Evolutionary conservation across 2,113 vertebrate species (phyloP), one percentile per base, ranked within the genome.

Genomic region (Callocephalon fimbriatum): DNA sequence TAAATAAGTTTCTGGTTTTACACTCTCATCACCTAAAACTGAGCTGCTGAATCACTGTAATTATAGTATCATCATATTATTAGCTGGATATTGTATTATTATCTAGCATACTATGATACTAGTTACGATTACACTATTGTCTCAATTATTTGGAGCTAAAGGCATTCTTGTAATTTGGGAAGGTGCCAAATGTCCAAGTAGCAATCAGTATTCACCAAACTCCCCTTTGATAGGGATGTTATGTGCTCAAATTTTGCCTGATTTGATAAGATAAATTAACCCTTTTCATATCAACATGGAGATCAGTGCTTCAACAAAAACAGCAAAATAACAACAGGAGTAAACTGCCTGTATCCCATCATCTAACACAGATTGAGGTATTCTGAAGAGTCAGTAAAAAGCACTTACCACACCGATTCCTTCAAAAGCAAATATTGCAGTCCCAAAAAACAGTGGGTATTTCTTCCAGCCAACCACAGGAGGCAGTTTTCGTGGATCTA

Each of bases 381-480:
- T 53, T 79, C 16, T 72, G 47, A 73, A 75, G 29, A 73, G 12
- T 70, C 25, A 50, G 20, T 12, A 70, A 91, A 56, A 91, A 73
- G 86, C 93, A 96, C 98, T 98, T 97, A 99, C 99, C 98, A 99
- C 98, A 95, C 99, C 99, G 0, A 99, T 99, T 91, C 99, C 99
- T 97, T 99, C 99, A 96, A 99, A 99, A 74, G 99, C 99, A 98
- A 99, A 99, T 83, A 99, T 96, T 54, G 99, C 99, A 16, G 98
- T 99, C 44, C 99, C 99, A 96, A 99, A 99, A 97, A 99, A 99
- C 27, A 99, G 98, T 2, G 98, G 98, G 47, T 98, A 99, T 80
- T 98, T 98, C 87, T 98, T 99, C 98, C 98, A 99, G 37, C 97
- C 98, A 82, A 97, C 98, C 54, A 98, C 83, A 48, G 97, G 82